Base-by-base conservation (phyloP, 1,140 invertebrate species). In the Venturia canescens region DNA sequence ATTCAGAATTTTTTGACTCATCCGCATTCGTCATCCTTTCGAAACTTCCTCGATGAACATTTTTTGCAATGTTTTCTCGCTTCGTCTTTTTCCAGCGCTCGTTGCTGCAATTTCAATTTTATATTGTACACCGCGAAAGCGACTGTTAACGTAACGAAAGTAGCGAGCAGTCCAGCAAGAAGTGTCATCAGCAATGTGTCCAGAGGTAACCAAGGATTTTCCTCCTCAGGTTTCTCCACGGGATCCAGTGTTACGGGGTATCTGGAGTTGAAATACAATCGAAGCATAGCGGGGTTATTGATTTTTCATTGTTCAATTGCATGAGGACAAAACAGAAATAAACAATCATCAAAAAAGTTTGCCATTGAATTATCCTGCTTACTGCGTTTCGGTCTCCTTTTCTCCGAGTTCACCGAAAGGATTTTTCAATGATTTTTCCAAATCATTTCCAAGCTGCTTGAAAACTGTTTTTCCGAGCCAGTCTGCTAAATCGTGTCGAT, bases 401-500 rank as follows among this genome's bases (percentile, higher is more conserved):
- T 85, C 79, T 44, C 84, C 82, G 16, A 87, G 76, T 63, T 84
- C 83, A 21, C 84, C 86, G 38, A 92, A 89, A 0, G 88, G 85
- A 38, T 86, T 80, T 26, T 88, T 82, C 38, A 93, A 82, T 23
- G 89, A 88, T 78, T 91, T 90, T 85, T 93, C 89, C 57, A 95
- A 86, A 85, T 94, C 93, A 80, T 90, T 90, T 16, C 92, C 92
- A 57, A 94, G 85, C 82, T 94, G 89, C 77, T 92, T 87, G 87
- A 94, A 95, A 3, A 93, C 92, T 4, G 91, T 92, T 79, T 88
- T 92, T 11, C 93, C 93, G 1, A 95, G 83, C 94, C 94, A 94
- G 85, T 94, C 91, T 0, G 94, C 94, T 79, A 95, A 83, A 81
- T 94, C 91, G 6, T 83, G 82, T 83, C 91, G 93, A 81, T 91